These are phyloP conservation scores for Patella ulyssiponensis DNA, from an alignment of 2,888 invertebrate species.

Conservation along the genomic window DNA sequence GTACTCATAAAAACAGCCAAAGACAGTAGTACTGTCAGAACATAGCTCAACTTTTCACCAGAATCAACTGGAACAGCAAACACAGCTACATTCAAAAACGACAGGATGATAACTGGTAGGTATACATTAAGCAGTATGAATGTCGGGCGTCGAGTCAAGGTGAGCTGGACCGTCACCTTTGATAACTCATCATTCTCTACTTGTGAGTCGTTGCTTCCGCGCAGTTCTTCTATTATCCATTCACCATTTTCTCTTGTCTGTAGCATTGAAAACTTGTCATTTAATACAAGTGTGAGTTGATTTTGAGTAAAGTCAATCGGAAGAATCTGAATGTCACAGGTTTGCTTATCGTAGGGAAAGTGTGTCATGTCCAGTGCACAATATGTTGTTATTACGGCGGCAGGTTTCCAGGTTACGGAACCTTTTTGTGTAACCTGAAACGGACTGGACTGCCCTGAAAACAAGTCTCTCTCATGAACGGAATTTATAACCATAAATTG, in stretches of 20 bases:
- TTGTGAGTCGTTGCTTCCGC: neutral
- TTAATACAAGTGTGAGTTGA: neutral
- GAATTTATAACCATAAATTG: neutral
- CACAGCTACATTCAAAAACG: neutral
- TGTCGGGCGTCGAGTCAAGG: neutral
- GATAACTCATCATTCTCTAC: neutral
- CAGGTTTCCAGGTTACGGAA: neutral
- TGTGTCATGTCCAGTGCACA: neutral
- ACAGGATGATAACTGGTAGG: neutral
- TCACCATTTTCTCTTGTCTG: neutral
- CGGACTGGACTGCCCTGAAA: neutral
- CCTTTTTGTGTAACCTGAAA: neutral
- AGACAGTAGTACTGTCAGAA: neutral
- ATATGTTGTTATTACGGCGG: neutral
- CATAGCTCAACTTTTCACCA: conserved; percentile 4
- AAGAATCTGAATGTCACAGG: neutral
- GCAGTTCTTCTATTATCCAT: neutral
- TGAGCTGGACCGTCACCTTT: neutral
- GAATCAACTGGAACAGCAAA: neutral
- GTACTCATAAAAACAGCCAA: neutral
- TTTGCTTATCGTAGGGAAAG: neutral
- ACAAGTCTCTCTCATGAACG: neutral
- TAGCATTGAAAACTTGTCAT: neutral
- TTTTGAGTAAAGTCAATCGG: neutral
- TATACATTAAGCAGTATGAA: neutral